Evolutionary conservation across 2,113 vertebrate genomes (phyloP).

Genomic region (Paedocypris sp.): DNA sequence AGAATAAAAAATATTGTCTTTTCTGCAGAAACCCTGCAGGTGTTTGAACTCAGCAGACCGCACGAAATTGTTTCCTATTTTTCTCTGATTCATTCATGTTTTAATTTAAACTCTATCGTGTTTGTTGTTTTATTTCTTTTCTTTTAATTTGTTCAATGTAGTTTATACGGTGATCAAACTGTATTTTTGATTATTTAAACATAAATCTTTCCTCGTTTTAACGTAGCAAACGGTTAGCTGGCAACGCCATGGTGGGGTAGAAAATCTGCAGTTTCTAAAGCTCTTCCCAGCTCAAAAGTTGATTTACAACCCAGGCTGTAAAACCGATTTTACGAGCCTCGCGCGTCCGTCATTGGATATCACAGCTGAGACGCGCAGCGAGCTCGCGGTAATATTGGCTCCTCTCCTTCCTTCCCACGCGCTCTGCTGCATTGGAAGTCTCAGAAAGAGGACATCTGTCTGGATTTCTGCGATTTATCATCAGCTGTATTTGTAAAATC

Average conservation of each 20-base stretch:
- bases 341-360: conserved; percentile 34
- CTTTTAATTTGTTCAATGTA: too few species aligned
- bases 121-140: too few species aligned
- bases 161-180: too few species aligned
- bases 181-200: background rate
- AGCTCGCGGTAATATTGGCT: conserved; percentile 20
- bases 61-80: too few species aligned
- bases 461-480: background rate
- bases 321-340: conserved; percentile 36
- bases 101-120: too few species aligned
- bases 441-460: background rate
- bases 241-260: conserved; percentile 20
- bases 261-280: conserved; percentile 34
- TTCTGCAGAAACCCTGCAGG: too few species aligned
- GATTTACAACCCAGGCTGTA: conserved; percentile 38
- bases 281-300: conserved; percentile 19
- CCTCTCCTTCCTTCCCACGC: conserved; percentile 33
- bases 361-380: conserved; percentile 16
- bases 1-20: too few species aligned
- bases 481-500: too few species aligned
- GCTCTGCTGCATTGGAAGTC: background rate
- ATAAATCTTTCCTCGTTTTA: background rate
- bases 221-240: background rate
- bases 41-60: too few species aligned
- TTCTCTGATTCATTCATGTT: too few species aligned